Conservation (phyloP, 2,888 invertebrate species). For the Lamellibrachia satsuma region DNA sequence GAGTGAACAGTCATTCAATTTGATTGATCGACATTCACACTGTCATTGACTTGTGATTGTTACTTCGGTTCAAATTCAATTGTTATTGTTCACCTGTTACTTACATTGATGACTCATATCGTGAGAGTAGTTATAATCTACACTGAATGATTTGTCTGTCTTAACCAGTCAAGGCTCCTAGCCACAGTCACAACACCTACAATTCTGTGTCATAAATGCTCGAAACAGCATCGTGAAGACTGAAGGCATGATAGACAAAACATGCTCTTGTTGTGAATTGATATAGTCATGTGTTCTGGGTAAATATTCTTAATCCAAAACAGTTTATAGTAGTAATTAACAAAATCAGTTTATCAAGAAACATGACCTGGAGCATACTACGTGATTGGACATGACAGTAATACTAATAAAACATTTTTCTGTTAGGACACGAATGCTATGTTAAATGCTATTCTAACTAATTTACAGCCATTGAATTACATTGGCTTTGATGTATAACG, state of each 20-base stretch:
- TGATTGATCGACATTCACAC: no score
- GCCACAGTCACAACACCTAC: not conserved
- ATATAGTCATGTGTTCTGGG: no score
- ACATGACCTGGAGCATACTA: slow-evolving; percentile 17
- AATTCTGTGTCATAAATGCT: not conserved
- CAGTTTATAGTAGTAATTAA: not conserved
- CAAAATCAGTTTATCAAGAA: not conserved
- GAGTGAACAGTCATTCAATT: no score
- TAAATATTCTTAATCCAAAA: no score
- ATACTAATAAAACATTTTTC: slow-evolving; percentile 66
- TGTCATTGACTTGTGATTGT: not conserved
- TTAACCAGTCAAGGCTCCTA: no score
- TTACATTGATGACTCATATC: not conserved
- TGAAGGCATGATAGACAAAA: not conserved
- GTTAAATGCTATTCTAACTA: not conserved
- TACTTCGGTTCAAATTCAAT: not conserved
- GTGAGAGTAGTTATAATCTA: not conserved
- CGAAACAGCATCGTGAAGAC: not conserved
- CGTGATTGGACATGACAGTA: not conserved
- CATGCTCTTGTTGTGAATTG: not conserved
- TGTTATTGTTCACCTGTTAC: not conserved
- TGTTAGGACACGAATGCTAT: not conserved
- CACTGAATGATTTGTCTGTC: not conserved
- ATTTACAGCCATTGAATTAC: not conserved
- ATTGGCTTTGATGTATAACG: not conserved